phyloP scores from a whole-genome alignment of 2,113 vertebrate species.

The Corythornis cristatus region DNA sequence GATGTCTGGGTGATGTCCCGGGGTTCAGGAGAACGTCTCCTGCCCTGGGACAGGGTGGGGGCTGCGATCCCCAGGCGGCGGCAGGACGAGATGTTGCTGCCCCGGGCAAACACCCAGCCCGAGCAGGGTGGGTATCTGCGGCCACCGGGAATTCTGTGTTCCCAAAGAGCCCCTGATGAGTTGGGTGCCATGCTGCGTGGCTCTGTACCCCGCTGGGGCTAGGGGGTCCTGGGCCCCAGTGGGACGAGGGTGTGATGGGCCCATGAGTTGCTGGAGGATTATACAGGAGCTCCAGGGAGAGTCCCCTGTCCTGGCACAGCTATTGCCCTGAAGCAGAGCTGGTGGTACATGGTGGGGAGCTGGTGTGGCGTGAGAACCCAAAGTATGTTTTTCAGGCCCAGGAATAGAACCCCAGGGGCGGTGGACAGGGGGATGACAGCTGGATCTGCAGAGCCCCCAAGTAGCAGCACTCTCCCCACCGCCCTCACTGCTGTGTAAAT shows the following conservation, averaged over 20 bases:
- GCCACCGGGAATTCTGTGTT: fast-evolving
- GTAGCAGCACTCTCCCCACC: neutral
- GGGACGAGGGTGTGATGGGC: neutral
- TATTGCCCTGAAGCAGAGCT: neutral
- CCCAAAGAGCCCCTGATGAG: neutral
- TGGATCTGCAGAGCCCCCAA: neutral
- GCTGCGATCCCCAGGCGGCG: neutral
- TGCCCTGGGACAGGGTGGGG: neutral
- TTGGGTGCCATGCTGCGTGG: fast-evolving
- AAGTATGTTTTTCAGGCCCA: neutral
- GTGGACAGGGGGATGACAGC: neutral
- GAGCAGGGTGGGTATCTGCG: neutral
- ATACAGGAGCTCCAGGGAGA: neutral
- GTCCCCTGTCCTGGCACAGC: fast-evolving
- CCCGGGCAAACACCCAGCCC: neutral
- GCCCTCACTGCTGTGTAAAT: slow-evolving; percentile 16
- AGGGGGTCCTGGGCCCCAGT: neutral
- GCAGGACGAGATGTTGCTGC: neutral
- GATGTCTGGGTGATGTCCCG: fast-evolving
- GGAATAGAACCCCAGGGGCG: neutral
- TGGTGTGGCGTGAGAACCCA: fast-evolving
- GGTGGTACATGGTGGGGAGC: neutral
- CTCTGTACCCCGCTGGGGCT: fast-evolving
- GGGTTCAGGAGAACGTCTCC: fast-evolving
- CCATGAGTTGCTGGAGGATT: neutral